Evolutionary conservation across 1,140 invertebrate species (phyloP).

Genomic region (Drosophila parvula): DNA sequence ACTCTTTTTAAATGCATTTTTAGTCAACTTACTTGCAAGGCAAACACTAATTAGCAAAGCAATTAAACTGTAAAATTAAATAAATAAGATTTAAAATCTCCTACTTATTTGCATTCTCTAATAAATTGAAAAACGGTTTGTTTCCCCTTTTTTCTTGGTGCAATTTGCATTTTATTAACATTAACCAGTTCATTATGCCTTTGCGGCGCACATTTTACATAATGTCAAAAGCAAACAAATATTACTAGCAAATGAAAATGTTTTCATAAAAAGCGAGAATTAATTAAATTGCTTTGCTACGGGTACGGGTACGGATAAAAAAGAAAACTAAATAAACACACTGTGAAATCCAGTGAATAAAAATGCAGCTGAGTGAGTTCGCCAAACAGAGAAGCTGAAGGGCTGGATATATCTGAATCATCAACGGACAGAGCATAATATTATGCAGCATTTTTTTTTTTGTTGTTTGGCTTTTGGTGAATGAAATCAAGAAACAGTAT

Average conservation of each 20-base stretch:
- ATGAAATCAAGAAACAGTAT: conserved; percentile 25
- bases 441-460: conserved; percentile 20
- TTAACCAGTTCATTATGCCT: conserved; percentile 24
- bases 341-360: conserved; percentile 14
- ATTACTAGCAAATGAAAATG: conserved; percentile 28
- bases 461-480: conserved; percentile 27
- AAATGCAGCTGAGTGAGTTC: conserved; percentile 15
- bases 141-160: not conserved
- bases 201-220: conserved; percentile 12
- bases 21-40: not conserved
- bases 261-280: conserved; percentile 38
- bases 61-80: not conserved
- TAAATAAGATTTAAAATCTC: not conserved
- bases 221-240: conserved; percentile 32
- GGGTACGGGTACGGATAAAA: conserved; percentile 1
- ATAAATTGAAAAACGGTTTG: not conserved
- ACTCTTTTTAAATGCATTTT: not conserved
- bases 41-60: not conserved
- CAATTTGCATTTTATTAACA: conserved; percentile 14
- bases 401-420: conserved; percentile 20
- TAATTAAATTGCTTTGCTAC: conserved; percentile 43
- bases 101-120: not conserved
- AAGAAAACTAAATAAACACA: conserved; percentile 25
- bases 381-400: not conserved
- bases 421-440: conserved; percentile 16